These are phyloP conservation scores for Chaenodraco wilsoni DNA, from an alignment of 2,797 vertebrate species.

Conservation along the genomic window DNA sequence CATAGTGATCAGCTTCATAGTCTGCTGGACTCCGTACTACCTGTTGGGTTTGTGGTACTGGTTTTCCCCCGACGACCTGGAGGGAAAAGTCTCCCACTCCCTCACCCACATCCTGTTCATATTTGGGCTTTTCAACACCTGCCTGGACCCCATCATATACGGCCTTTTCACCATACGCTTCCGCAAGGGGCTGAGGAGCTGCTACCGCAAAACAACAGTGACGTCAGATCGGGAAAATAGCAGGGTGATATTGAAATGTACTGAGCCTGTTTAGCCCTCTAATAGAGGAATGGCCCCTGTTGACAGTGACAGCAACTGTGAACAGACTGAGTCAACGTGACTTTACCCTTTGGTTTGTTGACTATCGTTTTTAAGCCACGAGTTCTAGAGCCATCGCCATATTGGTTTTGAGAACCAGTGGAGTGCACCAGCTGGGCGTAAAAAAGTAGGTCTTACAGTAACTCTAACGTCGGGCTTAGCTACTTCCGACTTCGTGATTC, in stretches of 20 bases:
- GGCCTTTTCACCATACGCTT: slow-evolving; percentile 84
- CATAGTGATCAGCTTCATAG: slow-evolving; percentile 89
- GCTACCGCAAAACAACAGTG: slow-evolving; percentile 39
- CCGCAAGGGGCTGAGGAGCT: slow-evolving; percentile 61
- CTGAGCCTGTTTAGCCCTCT: not conserved
- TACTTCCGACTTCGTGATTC: no score
- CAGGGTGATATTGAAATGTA: slow-evolving; percentile 45
- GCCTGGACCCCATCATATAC: slow-evolving; percentile 92
- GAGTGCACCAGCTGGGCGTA: no score
- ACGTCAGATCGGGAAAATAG: slow-evolving; percentile 51
- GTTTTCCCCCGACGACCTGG: slow-evolving; percentile 90
- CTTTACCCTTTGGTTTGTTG: no score
- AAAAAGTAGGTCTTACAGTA: no score
- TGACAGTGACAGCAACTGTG: slow-evolving; percentile 24
- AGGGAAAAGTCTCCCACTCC: slow-evolving; percentile 85
- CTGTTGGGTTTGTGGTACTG: slow-evolving; percentile 95
- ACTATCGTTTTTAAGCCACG: no score
- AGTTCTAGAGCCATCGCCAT: no score
- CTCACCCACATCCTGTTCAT: slow-evolving; percentile 91
- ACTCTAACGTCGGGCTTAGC: no score
- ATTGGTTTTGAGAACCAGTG: no score
- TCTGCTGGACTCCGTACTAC: slow-evolving; percentile 97
- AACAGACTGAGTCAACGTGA: slow-evolving; percentile 27
- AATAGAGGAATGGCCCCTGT: slow-evolving; percentile 32
- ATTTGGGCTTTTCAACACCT: slow-evolving; percentile 92